Percentiles rank a stretch among this genome's conserved stretches.
Evolutionary conservation across 2,113 vertebrate species (phyloP).

Genomic region (Felis catus): DNA sequence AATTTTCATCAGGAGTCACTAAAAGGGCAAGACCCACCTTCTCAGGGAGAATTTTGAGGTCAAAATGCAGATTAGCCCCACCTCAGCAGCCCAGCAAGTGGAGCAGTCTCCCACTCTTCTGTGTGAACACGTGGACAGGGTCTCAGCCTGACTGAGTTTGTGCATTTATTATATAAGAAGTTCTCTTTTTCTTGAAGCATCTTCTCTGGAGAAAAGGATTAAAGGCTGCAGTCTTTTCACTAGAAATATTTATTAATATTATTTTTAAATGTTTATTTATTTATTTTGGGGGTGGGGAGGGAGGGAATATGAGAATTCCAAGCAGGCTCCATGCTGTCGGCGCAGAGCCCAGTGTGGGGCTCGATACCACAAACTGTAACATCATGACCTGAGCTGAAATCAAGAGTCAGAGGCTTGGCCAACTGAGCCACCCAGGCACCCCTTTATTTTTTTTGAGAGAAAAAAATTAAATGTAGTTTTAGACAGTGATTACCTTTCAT

Average conservation of each 20-base stretch:
- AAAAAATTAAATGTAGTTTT: slow-evolving; percentile 38
- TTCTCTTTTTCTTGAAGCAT: slow-evolving; percentile 45
- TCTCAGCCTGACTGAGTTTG: not conserved
- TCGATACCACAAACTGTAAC: no score
- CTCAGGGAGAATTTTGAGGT: not conserved
- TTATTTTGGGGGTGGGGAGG: no score
- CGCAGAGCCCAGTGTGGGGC: no score
- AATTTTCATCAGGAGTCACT: slow-evolving; percentile 8
- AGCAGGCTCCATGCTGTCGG: no score
- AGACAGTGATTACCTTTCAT: slow-evolving; percentile 2
- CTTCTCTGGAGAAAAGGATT: slow-evolving; percentile 5
- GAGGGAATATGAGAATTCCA: no score
- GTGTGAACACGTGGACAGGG: not conserved
- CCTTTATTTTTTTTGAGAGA: slow-evolving; percentile 13
- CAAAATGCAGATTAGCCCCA: not conserved
- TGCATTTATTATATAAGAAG: not conserved
- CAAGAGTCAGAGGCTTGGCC: no score
- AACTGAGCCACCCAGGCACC: no score
- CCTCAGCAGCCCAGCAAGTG: not conserved
- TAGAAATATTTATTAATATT: not conserved
- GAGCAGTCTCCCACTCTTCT: not conserved
- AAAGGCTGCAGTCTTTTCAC: not conserved
- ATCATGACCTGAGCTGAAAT: no score
- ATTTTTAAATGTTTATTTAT: no score
- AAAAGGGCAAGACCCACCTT: not conserved